These are phyloP conservation scores for Steatornis caripensis DNA, from an alignment of 2,113 vertebrate genomes.

Conservation along the genomic window DNA sequence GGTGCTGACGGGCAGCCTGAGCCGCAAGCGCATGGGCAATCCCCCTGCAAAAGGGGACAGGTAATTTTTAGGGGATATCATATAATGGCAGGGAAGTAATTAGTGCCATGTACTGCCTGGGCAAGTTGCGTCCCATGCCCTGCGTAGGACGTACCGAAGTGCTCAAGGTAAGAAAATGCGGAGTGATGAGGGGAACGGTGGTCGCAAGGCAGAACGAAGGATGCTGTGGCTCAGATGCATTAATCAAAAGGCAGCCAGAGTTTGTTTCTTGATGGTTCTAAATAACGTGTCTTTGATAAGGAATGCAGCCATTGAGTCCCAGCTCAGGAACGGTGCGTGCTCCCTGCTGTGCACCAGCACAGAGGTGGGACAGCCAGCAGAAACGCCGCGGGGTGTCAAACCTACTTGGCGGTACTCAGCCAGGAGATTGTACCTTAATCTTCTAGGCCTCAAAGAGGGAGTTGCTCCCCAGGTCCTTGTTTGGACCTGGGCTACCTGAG, in stretches of 20 bases:
- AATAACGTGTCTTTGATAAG: background rate
- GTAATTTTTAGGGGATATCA: background rate
- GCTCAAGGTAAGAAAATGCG: background rate
- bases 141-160: fast-evolving
- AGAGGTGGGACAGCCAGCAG: background rate
- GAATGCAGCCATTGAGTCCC: background rate
- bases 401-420: background rate
- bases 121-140: background rate
- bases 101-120: background rate
- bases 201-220: background rate
- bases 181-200: background rate
- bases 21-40: background rate
- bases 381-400: background rate
- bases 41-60: background rate
- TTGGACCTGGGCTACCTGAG: background rate
- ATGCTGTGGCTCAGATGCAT: background rate
- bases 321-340: background rate
- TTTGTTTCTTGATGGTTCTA: background rate
- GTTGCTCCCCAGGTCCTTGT: background rate
- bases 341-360: background rate
- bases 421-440: no score
- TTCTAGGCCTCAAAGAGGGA: background rate
- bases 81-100: background rate
- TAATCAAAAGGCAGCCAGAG: fast-evolving
- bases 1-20: background rate